phyloP scores from a whole-genome alignment of 1,140 invertebrate species.

The Anastrepha ludens region DNA sequence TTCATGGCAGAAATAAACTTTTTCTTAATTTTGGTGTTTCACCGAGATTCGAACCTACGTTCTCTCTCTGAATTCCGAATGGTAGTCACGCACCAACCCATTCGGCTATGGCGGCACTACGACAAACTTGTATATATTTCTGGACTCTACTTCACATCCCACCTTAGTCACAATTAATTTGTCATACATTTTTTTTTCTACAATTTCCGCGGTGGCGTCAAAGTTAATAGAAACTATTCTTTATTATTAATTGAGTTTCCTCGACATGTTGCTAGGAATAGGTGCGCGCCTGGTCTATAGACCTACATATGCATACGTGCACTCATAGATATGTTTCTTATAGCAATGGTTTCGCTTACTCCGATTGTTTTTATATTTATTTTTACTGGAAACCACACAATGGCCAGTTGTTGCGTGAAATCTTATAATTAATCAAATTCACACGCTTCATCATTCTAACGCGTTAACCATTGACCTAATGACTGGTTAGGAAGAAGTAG shows the following conservation, averaged over 20 bases:
- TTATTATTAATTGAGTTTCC: slow-evolving; percentile 40
- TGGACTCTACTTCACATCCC: not conserved
- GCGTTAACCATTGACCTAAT: slow-evolving; percentile 34
- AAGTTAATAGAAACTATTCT: slow-evolving; percentile 39
- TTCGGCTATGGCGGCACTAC: too few relatives aligned
- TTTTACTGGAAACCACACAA: slow-evolving; percentile 48
- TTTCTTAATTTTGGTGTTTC: too few relatives aligned
- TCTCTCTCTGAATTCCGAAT: too few relatives aligned
- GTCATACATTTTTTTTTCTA: not conserved
- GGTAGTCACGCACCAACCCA: too few relatives aligned
- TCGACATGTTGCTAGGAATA: not conserved
- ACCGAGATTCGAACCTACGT: too few relatives aligned
- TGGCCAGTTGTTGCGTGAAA: slow-evolving; percentile 69
- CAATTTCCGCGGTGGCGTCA: slow-evolving; percentile 48
- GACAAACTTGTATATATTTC: not conserved
- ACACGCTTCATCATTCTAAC: slow-evolving; percentile 55
- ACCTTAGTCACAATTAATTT: not conserved
- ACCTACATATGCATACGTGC: not conserved
- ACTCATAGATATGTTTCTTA: not conserved
- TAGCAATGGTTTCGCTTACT: slow-evolving; percentile 11
- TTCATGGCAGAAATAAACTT: too few relatives aligned
- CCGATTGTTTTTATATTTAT: slow-evolving; percentile 5
- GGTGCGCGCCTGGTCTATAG: not conserved
- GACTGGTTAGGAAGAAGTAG: slow-evolving; percentile 40
- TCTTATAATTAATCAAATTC: slow-evolving; percentile 71